Evolutionary conservation across 2,888 invertebrate genomes (phyloP), one percentile per base, ranked within the genome.

Genomic region (Rutpela maculata): DNA sequence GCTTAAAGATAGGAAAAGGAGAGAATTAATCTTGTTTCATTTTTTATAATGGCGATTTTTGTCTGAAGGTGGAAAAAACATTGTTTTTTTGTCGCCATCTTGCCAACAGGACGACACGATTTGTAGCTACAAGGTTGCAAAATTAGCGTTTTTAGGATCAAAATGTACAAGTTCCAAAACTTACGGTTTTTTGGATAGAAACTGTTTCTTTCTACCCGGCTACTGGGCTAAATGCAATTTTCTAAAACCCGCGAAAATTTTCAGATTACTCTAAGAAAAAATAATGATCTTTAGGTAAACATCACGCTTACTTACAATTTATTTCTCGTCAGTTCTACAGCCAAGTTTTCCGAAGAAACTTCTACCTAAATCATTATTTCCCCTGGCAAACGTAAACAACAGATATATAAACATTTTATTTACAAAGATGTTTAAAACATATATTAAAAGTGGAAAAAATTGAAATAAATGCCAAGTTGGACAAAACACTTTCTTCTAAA

Each of bases 191-290:
- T 7, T 35, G 9, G 7, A 35, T 9, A 35, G 9, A 3, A 6
- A 35, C 31, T 9, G 7, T 35, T 35, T 35, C 7, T 7, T 35
- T 7, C 7, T 35, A 35, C 31, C 31, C 7, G 31, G 31, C 31
- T 35, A 35, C 31, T 35, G 31, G 31, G 31, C 31, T 35, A 35
- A 26, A 50, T 55, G 38, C n/a, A 72, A 31, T 55, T 72, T 70
- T 70, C 63, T 63, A 72, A 72, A 72, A 55, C 63, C 72, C 72
- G 63, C 55, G 35, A 72, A 72, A 72, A 26, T 19, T 17, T 56
- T 50, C 17, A 57, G 15, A n/a, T 31, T 50, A 50, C 50, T n/a
- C 9, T 26, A n/a, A 55, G 63, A 18, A 63, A 38, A 72, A 72
- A 72, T 63, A 72, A 72, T 55, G 72, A 63, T 72, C 63, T 63